Conservation (phyloP, 2,113 vertebrate genomes). For the Nibea coibor region DNA sequence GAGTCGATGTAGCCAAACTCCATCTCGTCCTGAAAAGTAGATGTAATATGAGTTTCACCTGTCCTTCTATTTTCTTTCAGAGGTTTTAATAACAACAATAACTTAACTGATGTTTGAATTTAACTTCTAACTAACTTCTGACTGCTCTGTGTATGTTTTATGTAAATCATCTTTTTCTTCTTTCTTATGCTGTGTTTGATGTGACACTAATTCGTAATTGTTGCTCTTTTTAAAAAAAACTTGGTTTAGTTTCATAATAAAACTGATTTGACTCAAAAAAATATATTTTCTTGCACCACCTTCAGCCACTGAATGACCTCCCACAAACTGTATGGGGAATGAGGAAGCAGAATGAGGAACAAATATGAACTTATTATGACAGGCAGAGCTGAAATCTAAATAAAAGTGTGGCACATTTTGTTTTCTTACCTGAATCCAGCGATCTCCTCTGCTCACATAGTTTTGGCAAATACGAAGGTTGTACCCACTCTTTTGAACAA, state of each 20-base stretch:
- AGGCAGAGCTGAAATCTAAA: not conserved
- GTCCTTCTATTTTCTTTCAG: not conserved
- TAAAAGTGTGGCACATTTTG: not conserved
- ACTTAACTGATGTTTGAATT: not conserved
- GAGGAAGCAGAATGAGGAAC: not conserved
- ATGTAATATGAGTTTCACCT: not conserved
- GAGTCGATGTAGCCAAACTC: constrained; percentile 95
- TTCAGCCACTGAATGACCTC: not conserved
- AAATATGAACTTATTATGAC: not conserved
- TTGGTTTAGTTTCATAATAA: not conserved
- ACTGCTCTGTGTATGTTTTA: no score
- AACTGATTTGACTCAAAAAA: no score
- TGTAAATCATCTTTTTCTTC: not conserved
- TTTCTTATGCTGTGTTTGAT: not conserved
- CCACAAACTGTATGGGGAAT: not conserved
- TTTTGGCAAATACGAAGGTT: constrained; percentile 86
- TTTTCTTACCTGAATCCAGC: constrained; percentile 93
- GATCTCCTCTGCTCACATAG: constrained; percentile 89
- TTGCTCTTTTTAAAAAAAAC: not conserved
- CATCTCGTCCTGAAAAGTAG: constrained; percentile 88
- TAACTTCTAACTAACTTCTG: no score
- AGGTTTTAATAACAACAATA: not conserved
- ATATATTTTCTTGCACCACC: not conserved
- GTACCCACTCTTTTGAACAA: constrained; percentile 82
- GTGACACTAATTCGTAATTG: not conserved